phyloP scores from a whole-genome alignment of 1,140 invertebrate genomes.

The Coelopa frigida region DNA sequence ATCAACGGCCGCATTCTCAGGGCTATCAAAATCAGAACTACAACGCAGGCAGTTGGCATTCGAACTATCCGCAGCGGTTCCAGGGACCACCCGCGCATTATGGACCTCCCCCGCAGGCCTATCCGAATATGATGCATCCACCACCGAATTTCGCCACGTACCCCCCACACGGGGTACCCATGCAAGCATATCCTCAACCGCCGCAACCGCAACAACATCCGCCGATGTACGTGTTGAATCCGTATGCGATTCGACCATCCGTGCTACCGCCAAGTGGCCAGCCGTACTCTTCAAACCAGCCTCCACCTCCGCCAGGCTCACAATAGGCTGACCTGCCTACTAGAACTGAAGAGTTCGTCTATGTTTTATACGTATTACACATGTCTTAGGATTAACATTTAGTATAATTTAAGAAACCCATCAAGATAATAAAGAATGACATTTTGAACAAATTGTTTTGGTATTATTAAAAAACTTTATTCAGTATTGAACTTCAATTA shows the following conservation, averaged over 20 bases:
- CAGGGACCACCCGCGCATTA: constrained; percentile 14
- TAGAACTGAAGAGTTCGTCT: neutral
- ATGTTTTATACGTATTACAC: neutral
- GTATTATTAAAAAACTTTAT: constrained; percentile 3
- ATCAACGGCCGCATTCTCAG: constrained; percentile 35
- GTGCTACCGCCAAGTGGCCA: too few relatives aligned
- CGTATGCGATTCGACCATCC: constrained; percentile 5
- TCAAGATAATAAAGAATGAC: too few relatives aligned
- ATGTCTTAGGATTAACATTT: neutral
- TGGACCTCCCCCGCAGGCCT: neutral
- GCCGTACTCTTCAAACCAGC: neutral
- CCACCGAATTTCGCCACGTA: neutral
- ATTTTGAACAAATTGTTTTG: too few relatives aligned
- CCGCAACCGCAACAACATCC: neutral
- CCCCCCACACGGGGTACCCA: neutral
- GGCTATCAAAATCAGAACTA: too few relatives aligned
- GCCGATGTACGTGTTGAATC: constrained; percentile 2
- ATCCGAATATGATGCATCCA: neutral
- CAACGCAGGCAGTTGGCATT: constrained; percentile 40
- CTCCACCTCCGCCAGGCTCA: constrained; percentile 12
- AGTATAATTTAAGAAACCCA: too few relatives aligned
- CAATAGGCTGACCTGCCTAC: constrained; percentile 3
- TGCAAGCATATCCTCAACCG: constrained; percentile 1
- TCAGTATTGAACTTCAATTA: too few relatives aligned
- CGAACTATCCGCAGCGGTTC: constrained; percentile 27